Evolutionary conservation across 2,797 vertebrate genomes (phyloP).

Genomic region (Bufotes viridis): DNA sequence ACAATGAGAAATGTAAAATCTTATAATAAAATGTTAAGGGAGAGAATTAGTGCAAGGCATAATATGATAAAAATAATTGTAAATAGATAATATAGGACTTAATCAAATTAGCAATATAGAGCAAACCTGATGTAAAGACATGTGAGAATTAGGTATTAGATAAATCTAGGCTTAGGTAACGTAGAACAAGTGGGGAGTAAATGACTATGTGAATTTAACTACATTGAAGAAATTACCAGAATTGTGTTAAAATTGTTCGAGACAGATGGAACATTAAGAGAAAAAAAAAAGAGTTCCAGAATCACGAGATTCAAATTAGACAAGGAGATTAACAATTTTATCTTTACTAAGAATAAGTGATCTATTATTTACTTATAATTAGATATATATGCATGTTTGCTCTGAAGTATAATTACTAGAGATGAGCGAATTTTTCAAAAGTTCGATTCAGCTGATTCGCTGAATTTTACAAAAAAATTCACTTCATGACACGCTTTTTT

Average conservation of each 20-base stretch:
- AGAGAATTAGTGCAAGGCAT: background rate
- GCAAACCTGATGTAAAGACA: background rate
- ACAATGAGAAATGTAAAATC: constrained; percentile 4
- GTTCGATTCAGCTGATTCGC: no score
- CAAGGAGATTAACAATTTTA: background rate
- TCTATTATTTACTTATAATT: constrained; percentile 5
- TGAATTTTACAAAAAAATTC: no score
- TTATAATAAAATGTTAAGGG: constrained; percentile 9
- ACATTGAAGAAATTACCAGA: constrained; percentile 24
- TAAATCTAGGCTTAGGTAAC: background rate
- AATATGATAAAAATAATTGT: constrained; percentile 22
- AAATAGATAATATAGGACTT: constrained; percentile 11
- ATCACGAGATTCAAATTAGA: background rate
- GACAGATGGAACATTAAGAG: background rate
- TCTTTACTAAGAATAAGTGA: background rate
- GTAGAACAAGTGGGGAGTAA: constrained; percentile 27
- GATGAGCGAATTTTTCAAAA: no score
- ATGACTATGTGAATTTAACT: constrained; percentile 24
- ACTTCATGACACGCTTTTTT: no score
- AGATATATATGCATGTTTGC: background rate
- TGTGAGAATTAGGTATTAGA: background rate
- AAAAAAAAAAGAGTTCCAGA: background rate
- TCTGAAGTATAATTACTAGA: background rate
- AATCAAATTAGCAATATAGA: constrained; percentile 7
- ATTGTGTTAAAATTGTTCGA: constrained; percentile 17